phyloP scores from a whole-genome alignment of 2,888 invertebrate genomes.

The Syritta pipiens region DNA sequence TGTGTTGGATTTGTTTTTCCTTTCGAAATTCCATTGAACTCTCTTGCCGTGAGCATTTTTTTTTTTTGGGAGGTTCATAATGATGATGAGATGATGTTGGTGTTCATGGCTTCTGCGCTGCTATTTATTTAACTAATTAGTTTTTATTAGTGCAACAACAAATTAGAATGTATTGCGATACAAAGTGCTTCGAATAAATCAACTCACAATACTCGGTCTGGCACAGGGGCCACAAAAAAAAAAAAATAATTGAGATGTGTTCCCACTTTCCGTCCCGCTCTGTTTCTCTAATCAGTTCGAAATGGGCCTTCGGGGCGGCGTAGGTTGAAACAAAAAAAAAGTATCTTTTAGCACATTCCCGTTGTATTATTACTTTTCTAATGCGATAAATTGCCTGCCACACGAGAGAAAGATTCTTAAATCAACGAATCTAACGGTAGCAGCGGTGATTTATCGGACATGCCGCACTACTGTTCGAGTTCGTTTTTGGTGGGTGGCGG shows the following conservation, averaged over 20 bases:
- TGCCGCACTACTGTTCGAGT: constrained; percentile 19
- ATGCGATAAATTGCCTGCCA: constrained; percentile 66
- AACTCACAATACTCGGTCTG: constrained; percentile 18
- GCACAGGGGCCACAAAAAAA: constrained; percentile 7
- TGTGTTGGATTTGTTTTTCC: constrained; percentile 5
- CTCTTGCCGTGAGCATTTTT: too few relatives aligned
- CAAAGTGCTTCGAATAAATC: constrained; percentile 64
- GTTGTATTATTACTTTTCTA: constrained; percentile 52
- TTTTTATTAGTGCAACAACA: constrained; percentile 68
- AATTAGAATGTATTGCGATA: constrained; percentile 65
- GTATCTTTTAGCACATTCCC: constrained; percentile 58
- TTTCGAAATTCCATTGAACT: constrained; percentile 48
- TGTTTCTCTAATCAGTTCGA: constrained; percentile 22
- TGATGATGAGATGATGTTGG: constrained; percentile 41
- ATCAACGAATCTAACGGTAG: constrained; percentile 38
- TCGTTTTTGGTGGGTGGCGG: neutral
- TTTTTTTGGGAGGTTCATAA: constrained; percentile 10
- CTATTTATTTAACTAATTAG: constrained; percentile 68
- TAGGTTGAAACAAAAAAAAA: constrained; percentile 40
- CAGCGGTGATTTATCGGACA: constrained; percentile 39
- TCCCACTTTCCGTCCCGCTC: constrained; percentile 23
- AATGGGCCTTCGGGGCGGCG: constrained; percentile 26
- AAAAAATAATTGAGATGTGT: constrained; percentile 33
- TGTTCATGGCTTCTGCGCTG: constrained; percentile 32
- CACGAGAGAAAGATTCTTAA: constrained; percentile 51